Evolutionary conservation across 2,113 vertebrate species (phyloP).

Genomic region (Chloroceryle aenea): DNA sequence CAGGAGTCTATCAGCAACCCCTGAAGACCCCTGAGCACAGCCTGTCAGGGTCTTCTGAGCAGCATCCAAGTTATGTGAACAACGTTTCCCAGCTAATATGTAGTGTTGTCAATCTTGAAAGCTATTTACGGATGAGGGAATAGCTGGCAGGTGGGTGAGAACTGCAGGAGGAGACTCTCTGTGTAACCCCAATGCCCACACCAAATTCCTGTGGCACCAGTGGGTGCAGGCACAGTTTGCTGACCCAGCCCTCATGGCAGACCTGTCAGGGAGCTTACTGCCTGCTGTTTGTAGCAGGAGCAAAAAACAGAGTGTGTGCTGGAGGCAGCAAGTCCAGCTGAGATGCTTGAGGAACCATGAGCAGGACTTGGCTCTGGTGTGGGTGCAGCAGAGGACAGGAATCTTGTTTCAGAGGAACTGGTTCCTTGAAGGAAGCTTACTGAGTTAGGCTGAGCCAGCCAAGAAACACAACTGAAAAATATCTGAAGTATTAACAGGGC

Average conservation of each 20-base stretch:
- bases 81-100: background rate
- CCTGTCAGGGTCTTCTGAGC: background rate
- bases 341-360: rapidly evolving
- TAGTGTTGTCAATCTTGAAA: background rate
- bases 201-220: background rate
- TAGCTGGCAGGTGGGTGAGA: background rate
- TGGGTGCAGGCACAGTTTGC: background rate
- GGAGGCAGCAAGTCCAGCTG: background rate
- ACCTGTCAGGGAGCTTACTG: background rate
- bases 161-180: background rate
- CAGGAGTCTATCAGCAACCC: background rate
- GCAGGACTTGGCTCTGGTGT: background rate
- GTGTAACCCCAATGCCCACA: background rate
- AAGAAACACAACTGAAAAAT: background rate
- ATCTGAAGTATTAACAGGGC: background rate
- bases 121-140: background rate
- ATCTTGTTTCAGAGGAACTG: background rate
- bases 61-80: background rate
- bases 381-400: background rate
- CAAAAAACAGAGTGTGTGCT: rapidly evolving
- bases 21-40: background rate
- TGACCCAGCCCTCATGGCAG: background rate
- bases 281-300: background rate
- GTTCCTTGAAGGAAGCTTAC: background rate
- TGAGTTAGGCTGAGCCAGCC: background rate